phyloP scores from a whole-genome alignment of 2,113 vertebrate genomes.

The Psilopogon haemacephalus region DNA sequence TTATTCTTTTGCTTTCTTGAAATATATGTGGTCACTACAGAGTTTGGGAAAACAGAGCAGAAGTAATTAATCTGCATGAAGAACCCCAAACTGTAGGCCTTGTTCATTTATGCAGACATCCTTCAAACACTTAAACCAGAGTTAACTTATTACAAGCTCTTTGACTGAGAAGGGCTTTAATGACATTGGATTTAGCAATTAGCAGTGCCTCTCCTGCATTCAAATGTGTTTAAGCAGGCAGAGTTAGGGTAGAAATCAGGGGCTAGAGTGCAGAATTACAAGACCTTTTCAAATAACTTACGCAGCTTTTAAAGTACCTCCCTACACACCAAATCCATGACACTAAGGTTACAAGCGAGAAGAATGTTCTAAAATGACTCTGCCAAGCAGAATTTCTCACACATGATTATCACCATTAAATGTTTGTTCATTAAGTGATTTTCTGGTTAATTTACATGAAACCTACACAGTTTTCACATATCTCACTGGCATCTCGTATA shows the following conservation, averaged over 20 bases:
- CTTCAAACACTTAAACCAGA: not conserved
- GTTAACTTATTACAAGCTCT: not conserved
- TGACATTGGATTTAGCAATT: not conserved
- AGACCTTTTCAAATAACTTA: not conserved
- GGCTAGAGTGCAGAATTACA: not conserved
- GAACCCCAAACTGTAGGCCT: not conserved
- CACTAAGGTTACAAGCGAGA: not conserved
- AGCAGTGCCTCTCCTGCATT: not conserved
- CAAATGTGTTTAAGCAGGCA: not conserved
- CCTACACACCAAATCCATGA: accelerated
- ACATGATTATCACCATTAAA: not conserved
- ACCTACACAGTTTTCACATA: conserved; percentile 16
- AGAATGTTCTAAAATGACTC: not conserved
- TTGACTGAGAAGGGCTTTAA: not conserved
- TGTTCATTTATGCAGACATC: not conserved
- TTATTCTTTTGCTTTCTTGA: not conserved
- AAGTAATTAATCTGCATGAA: not conserved
- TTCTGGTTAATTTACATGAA: conserved; percentile 6
- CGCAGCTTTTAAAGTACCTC: not conserved
- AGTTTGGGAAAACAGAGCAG: not conserved
- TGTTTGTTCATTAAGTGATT: not conserved
- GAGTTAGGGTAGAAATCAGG: not conserved
- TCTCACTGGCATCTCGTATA: not conserved
- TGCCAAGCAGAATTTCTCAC: not conserved
- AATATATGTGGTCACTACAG: not conserved